A percentile compares a stretch with the other conserved stretches of the same genome.
These are phyloP conservation scores for Chrysotoxum bicinctum DNA, from an alignment of 2,888 invertebrate species.

Conservation along the genomic window DNA sequence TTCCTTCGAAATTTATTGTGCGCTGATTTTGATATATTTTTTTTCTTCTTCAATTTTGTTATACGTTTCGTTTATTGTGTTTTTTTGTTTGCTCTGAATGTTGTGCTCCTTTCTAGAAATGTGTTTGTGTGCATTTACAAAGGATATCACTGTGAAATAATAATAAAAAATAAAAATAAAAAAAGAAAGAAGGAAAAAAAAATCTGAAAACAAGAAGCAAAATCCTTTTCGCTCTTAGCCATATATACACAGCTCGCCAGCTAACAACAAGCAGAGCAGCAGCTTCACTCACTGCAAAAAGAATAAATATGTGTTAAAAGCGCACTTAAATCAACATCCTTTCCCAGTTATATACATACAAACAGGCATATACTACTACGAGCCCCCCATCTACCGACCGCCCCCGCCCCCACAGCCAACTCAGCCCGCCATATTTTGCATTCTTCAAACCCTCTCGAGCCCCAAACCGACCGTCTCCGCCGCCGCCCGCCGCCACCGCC, in stretches of 20 bases:
- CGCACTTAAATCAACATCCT: conserved; percentile 72
- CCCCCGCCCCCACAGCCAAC: conserved; percentile 12
- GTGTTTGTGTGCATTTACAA: conserved; percentile 59
- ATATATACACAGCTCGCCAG: conserved; percentile 29
- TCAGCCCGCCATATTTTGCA: conserved; percentile 8
- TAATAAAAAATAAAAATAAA: conserved; percentile 7
- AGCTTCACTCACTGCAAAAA: conserved; percentile 48
- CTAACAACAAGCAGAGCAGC: conserved; percentile 32
- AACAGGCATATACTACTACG: conserved; percentile 58
- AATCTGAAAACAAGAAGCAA: conserved; percentile 60
- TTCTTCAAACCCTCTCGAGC: conserved; percentile 24
- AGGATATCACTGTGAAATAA: conserved; percentile 56
- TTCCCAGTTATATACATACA: conserved; percentile 41
- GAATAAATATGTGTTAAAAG: conserved; percentile 71
- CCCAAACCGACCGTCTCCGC: conserved; percentile 19
- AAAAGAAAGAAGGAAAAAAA: conserved; percentile 24
- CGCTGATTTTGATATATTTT: conserved; percentile 50
- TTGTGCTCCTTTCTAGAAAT: conserved; percentile 45
- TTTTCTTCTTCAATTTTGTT: conserved; percentile 15
- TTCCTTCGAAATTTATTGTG: conserved; percentile 58
- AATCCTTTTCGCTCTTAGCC: conserved; percentile 59
- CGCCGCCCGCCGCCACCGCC: conserved; percentile 4
- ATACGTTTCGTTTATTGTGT: conserved; percentile 20
- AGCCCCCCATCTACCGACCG: conserved; percentile 32
- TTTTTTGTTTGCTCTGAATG: conserved; percentile 9